phyloP scores from a whole-genome alignment of 2,113 vertebrate genomes.

The Tragelaphus strepsiceros region DNA sequence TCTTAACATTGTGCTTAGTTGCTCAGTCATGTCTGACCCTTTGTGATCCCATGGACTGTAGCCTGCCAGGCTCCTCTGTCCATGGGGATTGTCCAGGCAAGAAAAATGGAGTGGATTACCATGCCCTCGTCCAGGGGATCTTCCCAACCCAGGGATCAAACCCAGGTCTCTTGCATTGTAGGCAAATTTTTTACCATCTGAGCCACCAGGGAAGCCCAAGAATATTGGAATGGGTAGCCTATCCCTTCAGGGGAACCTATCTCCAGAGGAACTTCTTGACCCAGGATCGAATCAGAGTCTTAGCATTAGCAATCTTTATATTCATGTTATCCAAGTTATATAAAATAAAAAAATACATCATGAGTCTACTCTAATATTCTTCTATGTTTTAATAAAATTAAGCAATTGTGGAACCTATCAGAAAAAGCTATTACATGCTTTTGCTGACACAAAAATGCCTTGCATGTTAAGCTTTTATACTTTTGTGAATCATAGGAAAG shows the following conservation, averaged over 20 bases:
- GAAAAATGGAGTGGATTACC: not conserved
- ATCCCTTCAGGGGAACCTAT: not conserved
- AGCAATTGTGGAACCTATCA: not conserved
- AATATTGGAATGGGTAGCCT: not conserved
- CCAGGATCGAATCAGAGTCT: not conserved
- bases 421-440: not conserved
- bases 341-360: not conserved
- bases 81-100: not conserved
- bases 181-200: not conserved
- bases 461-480: not conserved
- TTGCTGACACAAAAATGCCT: not conserved
- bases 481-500: not conserved
- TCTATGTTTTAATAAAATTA: constrained; percentile 15
- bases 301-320: not conserved
- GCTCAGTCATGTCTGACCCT: not conserved
- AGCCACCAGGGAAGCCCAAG: not conserved
- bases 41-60: not conserved
- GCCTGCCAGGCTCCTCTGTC: not conserved
- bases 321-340: not conserved
- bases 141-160: not conserved
- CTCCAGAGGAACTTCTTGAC: not conserved
- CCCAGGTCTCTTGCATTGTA: not conserved
- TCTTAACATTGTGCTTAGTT: not conserved
- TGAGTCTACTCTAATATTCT: not conserved
- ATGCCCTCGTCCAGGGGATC: not conserved